Base-by-base conservation (phyloP, 2,888 invertebrate genomes). In the Dicycla oo region DNA sequence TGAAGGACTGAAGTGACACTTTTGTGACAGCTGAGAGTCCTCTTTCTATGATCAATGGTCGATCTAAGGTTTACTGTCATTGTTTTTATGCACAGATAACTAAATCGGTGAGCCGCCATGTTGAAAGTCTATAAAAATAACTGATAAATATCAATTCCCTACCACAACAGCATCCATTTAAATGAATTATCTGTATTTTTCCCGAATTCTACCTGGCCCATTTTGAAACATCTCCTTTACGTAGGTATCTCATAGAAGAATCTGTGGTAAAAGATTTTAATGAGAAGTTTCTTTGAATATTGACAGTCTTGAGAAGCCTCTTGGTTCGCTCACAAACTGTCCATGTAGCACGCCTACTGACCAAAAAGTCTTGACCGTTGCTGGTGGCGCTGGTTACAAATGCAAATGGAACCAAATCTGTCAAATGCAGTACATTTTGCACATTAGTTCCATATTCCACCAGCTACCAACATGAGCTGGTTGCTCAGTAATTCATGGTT, bases 401-500 rank as follows among this genome's bases (percentile, higher is more conserved):
- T 10, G 2, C 1, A 40, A 26, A 49, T 43, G 56, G n/a, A 34
- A 49, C 15, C 4, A 13, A 13, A 75, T 23, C 30, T 65, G 34
- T 43, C 34, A 65, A 49, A 75, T n/a, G n/a, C n/a, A n/a, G n/a
- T n/a, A 47, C 8, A 30, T n/a, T 49, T 18, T 20, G 11, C 3
- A 30, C n/a, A 43, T 53, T 30, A 51, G 57, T 58, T 47, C 23
- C 47, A 38, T 23, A 56, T 61, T 30, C 49, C 45, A 3, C n/a
- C 47, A 51, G 45, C 38, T 51, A 23, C 26, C 43, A 77, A 53
- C 40, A 47, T 40, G 13, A 40, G 45, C 40, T 77, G 78, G 70
- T 69, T n/a, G 47, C n/a, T 40, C 71, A 62, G 57, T 80, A 75
- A 69, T 69, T 78, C 54, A 69, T 80, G 51, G 69, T 69, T 49